These are phyloP conservation scores for Notodonta dromedarius DNA, from an alignment of 2,888 invertebrate species.

Conservation along the genomic window DNA sequence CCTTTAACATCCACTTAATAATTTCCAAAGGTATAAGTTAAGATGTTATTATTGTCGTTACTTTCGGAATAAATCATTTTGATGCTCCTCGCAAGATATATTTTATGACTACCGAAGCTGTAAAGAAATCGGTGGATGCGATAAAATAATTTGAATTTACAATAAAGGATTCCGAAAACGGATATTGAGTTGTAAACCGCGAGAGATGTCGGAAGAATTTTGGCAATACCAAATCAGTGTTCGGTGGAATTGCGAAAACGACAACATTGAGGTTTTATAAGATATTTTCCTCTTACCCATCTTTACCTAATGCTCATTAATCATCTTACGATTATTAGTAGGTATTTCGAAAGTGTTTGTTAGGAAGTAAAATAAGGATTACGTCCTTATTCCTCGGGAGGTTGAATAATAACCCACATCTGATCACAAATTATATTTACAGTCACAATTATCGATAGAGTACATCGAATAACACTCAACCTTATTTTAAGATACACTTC, in stretches of 20 bases:
- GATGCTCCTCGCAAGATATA: slow-evolving; percentile 62
- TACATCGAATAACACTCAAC: too few species aligned
- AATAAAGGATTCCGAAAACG: slow-evolving; percentile 38
- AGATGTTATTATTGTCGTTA: slow-evolving; percentile 59
- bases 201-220: not conserved
- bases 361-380: too few species aligned
- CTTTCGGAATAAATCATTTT: slow-evolving; percentile 69
- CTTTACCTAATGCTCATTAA: too few species aligned
- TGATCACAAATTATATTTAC: too few species aligned
- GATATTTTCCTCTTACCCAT: too few species aligned
- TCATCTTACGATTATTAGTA: too few species aligned
- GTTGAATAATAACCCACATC: too few species aligned
- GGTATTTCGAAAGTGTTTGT: too few species aligned
- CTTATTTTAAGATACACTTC: too few species aligned
- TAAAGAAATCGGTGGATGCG: slow-evolving; percentile 59
- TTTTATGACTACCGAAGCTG: slow-evolving; percentile 64
- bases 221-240: not conserved
- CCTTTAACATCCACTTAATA: slow-evolving; percentile 9
- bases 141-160: slow-evolving; percentile 49
- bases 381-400: too few species aligned
- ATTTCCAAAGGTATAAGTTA: slow-evolving; percentile 42
- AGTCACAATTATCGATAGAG: too few species aligned
- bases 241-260: not conserved
- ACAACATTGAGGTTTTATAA: too few species aligned
- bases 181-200: slow-evolving; percentile 28